These are phyloP conservation scores for Thaumatotibia leucotreta DNA, from an alignment of 1,140 invertebrate species.

Conservation along the genomic window DNA sequence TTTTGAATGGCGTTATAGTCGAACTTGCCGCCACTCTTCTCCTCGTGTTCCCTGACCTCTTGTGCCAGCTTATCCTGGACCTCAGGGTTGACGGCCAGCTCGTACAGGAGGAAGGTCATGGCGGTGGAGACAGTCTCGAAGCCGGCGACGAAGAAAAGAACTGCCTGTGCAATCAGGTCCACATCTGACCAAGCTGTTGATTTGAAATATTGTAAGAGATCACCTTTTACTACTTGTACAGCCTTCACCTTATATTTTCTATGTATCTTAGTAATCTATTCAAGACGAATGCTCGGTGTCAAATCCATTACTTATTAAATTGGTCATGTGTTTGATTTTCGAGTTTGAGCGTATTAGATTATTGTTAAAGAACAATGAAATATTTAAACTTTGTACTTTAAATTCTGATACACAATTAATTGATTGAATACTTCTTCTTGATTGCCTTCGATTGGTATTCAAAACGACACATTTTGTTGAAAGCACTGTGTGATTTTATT, in stretches of 20 bases:
- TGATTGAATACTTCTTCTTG: too few relatives aligned
- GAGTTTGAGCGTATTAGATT: too few relatives aligned
- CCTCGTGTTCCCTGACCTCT: constrained; percentile 43
- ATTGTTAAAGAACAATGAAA: too few relatives aligned
- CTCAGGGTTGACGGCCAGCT: constrained; percentile 79
- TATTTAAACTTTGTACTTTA: too few relatives aligned
- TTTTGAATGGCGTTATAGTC: constrained; percentile 43
- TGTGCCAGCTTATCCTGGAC: constrained; percentile 74
- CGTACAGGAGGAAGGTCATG: constrained; percentile 76
- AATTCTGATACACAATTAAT: too few relatives aligned
- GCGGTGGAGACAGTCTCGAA: constrained; percentile 81
- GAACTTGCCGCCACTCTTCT: constrained; percentile 34
- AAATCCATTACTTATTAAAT: too few relatives aligned
- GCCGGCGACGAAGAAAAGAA: constrained; percentile 74
- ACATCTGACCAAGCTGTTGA: constrained; percentile 36
- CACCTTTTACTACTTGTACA: background rate
- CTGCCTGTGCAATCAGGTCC: constrained; percentile 52
- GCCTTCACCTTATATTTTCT: background rate
- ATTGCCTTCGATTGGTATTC: too few relatives aligned
- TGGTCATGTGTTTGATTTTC: too few relatives aligned
- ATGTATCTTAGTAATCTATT: background rate
- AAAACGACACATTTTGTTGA: too few relatives aligned
- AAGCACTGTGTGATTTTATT: too few relatives aligned
- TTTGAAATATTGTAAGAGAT: constrained; percentile 1
- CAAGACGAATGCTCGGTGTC: too few relatives aligned